Conservation (phyloP, 2,888 invertebrate species). For the Philopedon plagiatum region DNA sequence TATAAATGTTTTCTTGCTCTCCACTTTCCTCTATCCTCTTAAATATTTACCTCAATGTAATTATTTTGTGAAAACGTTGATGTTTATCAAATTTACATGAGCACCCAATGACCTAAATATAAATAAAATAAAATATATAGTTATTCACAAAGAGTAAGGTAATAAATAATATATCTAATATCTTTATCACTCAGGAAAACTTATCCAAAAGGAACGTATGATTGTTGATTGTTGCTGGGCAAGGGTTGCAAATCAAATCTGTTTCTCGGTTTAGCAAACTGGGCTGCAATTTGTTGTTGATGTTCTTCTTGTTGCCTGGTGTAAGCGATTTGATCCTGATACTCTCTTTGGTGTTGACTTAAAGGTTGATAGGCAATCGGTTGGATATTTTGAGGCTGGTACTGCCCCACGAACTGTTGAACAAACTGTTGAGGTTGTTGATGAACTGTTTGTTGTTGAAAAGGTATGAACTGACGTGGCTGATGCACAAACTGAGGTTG, state of each 20-base stretch:
- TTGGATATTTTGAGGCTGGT: conserved; percentile 30
- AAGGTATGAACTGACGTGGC: conserved; percentile 21
- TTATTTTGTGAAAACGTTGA: too few species aligned
- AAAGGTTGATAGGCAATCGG: conserved; percentile 54
- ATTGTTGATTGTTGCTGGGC: conserved; percentile 53
- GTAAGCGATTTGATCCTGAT: conserved; percentile 57
- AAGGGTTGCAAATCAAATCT: conserved; percentile 59
- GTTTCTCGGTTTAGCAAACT: conserved; percentile 61
- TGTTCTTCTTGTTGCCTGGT: conserved; percentile 59
- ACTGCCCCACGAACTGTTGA: conserved; percentile 49
- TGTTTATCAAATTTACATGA: too few species aligned
- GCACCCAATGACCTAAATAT: too few species aligned
- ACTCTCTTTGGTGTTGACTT: conserved; percentile 56
- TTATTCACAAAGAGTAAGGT: neutral
- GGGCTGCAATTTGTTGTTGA: conserved; percentile 60
- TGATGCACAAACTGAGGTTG: conserved; percentile 40
- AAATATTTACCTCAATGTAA: too few species aligned
- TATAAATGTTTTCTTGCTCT: too few species aligned
- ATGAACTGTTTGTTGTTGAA: conserved; percentile 42
- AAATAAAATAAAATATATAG: too few species aligned
- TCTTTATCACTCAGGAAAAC: neutral
- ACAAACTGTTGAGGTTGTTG: conserved; percentile 53
- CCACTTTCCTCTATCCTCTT: too few species aligned
- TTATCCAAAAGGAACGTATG: conserved; percentile 58
- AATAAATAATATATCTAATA: conserved; percentile 25